Percentiles rank a stretch among this genome's conserved stretches.
phyloP scores from a whole-genome alignment of 2,888 invertebrate species.

The Resseliella maxima region DNA sequence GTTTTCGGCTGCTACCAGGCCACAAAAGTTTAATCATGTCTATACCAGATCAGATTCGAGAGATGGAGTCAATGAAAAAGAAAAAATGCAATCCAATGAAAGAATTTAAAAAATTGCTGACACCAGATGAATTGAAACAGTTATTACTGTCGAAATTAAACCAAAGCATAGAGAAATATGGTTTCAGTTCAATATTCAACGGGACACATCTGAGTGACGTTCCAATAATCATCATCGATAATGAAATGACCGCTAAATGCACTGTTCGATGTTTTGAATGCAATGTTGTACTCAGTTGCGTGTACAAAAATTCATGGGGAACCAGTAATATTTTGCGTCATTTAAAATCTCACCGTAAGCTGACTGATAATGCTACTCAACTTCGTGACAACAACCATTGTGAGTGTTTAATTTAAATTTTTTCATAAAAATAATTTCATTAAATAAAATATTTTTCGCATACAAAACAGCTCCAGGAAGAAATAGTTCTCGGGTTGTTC shows the following conservation, averaged over 20 bases:
- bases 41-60: background rate
- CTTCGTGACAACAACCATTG: background rate
- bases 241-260: background rate
- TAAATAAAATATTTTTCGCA: too few species aligned
- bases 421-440: too few species aligned
- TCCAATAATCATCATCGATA: background rate
- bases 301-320: background rate
- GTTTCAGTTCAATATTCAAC: background rate
- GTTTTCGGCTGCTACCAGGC: background rate
- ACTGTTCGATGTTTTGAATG: background rate
- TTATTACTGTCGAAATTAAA: background rate
- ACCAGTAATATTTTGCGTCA: background rate
- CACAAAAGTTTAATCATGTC: background rate
- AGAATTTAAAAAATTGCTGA: background rate
- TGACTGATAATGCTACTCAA: background rate
- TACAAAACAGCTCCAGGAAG: too few species aligned
- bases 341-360: background rate
- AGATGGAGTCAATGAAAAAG: background rate
- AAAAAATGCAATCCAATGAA: background rate
- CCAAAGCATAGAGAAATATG: background rate
- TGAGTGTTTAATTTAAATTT: too few species aligned
- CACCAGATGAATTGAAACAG: background rate
- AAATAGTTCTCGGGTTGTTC: too few species aligned
- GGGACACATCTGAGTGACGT: background rate
- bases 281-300: background rate